phyloP scores from a whole-genome alignment of 2,888 invertebrate species.

The Azorinus chamasolen region DNA sequence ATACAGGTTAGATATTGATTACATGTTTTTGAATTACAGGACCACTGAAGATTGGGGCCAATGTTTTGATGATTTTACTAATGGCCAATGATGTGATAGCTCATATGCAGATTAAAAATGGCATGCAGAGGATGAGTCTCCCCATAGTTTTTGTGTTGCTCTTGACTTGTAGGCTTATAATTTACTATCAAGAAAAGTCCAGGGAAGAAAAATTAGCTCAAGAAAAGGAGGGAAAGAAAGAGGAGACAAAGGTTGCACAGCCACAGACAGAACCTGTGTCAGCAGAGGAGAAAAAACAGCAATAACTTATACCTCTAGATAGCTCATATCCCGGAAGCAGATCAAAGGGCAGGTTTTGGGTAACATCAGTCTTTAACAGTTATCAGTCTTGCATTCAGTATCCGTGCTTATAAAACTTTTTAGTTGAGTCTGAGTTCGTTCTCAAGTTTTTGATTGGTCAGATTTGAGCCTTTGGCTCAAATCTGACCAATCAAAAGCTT shows the following conservation, averaged over 20 bases:
- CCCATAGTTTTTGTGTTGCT: constrained; percentile 86
- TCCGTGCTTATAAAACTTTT: too few species aligned
- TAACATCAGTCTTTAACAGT: too few species aligned
- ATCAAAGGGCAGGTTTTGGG: too few species aligned
- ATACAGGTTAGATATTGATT: neutral
- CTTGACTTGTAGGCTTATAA: constrained; percentile 85
- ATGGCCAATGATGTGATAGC: constrained; percentile 97
- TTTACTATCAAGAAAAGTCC: constrained; percentile 81
- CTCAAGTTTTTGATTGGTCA: too few species aligned
- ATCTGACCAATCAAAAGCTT: too few species aligned
- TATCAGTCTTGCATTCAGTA: too few species aligned
- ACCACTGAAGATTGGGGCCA: constrained; percentile 96
- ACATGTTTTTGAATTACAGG: constrained; percentile 89
- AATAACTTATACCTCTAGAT: too few species aligned
- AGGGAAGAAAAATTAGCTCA: constrained; percentile 59
- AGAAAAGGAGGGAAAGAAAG: constrained; percentile 24
- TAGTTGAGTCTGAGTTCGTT: too few species aligned
- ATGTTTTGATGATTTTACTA: constrained; percentile 92
- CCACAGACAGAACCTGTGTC: neutral
- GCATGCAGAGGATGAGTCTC: constrained; percentile 85
- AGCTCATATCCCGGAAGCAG: too few species aligned
- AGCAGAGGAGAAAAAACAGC: constrained; percentile 7
- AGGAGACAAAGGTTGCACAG: neutral
- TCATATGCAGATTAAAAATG: constrained; percentile 84
- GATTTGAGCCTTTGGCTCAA: too few species aligned